Conservation (phyloP, 2,888 invertebrate genomes). For the Drepanosiphum platanoidis region DNA sequence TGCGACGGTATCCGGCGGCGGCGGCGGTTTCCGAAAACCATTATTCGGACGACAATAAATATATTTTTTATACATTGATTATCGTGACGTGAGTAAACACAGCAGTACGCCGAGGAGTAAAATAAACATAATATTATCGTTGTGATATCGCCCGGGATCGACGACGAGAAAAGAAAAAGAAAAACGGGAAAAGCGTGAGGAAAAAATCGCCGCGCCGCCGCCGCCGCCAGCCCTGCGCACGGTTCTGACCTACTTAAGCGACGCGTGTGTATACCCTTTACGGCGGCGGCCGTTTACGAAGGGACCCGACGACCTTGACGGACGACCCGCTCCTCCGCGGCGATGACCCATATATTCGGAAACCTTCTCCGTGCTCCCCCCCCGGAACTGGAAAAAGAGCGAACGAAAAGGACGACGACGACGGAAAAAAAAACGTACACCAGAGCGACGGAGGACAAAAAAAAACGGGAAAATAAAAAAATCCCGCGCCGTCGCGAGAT, state of each 20-base stretch:
- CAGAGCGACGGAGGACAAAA: not conserved
- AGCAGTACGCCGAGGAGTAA: too few relatives aligned
- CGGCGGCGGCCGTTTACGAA: constrained; percentile 8
- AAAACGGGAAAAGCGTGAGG: not conserved
- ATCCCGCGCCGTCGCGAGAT: too few relatives aligned
- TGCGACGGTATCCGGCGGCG: constrained; percentile 14
- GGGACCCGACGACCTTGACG: constrained; percentile 58
- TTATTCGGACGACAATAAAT: not conserved
- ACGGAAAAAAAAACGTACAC: not conserved
- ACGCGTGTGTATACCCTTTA: not conserved
- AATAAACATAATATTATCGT: not conserved
- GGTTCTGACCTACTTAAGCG: constrained; percentile 50
- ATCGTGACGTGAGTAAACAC: too few relatives aligned
- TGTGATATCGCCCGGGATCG: not conserved
- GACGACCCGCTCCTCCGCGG: constrained; percentile 32
- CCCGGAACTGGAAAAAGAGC: not conserved
- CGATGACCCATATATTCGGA: constrained; percentile 45
- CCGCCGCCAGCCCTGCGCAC: constrained; percentile 26
- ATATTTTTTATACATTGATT: too few relatives aligned
- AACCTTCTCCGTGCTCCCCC: not conserved
- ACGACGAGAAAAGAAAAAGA: not conserved
- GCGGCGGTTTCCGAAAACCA: constrained; percentile 16
- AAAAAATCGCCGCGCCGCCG: too few relatives aligned
- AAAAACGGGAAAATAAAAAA: not conserved
- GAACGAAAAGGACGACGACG: not conserved